Conservation (phyloP, 2,888 invertebrate species). For the Torymus texanus region DNA sequence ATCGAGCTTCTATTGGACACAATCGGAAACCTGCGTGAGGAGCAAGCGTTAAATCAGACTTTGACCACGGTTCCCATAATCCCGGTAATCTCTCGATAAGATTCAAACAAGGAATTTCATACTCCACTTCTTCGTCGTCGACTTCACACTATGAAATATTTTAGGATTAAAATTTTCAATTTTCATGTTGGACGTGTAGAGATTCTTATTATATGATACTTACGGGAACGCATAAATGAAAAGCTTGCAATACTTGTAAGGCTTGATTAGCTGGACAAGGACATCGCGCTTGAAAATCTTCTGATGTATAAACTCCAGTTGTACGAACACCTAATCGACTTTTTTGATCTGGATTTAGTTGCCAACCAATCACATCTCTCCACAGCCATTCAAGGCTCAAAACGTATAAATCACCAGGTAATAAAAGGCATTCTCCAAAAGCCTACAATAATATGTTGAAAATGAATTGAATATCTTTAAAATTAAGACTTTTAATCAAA, state of each 20-base stretch:
- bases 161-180: no score
- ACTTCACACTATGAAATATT: conserved; percentile 78
- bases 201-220: conserved; percentile 37
- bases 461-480: no score
- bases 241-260: conserved; percentile 82
- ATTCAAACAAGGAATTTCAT: conserved; percentile 85
- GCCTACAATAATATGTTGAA: conserved; percentile 71
- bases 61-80: conserved; percentile 81
- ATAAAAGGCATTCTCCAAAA: conserved; percentile 77
- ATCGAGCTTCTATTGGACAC: conserved; percentile 77
- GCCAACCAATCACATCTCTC: conserved; percentile 80
- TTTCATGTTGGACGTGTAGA: not conserved
- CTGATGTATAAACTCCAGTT: conserved; percentile 83
- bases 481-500: no score
- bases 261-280: conserved; percentile 83
- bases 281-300: conserved; percentile 84
- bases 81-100: conserved; percentile 81
- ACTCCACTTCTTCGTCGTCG: conserved; percentile 82
- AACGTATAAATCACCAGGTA: conserved; percentile 80
- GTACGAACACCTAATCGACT: conserved; percentile 76
- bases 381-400: conserved; percentile 83
- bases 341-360: conserved; percentile 78
- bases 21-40: conserved; percentile 82
- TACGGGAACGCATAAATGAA: conserved; percentile 82
- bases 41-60: conserved; percentile 74